phyloP scores from a whole-genome alignment of 2,113 vertebrate genomes.

The Promerops cafer region DNA sequence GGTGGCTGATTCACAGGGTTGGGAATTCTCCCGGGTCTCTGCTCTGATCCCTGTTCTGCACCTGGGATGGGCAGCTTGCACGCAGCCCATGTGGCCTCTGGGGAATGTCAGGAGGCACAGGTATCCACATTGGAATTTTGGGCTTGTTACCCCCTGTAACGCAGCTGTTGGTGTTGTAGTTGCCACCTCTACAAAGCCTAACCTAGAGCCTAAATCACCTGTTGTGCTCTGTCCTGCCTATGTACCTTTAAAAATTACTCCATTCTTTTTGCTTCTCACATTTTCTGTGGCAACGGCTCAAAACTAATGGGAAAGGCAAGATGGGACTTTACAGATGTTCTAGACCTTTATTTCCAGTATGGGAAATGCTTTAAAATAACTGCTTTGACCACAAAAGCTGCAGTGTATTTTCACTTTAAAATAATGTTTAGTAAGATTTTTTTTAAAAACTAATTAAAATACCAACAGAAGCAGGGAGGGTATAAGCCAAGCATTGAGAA shows the following conservation, averaged over 20 bases:
- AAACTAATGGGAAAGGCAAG: neutral
- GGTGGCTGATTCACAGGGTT: neutral
- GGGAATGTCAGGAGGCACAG: neutral
- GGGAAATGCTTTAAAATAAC: neutral
- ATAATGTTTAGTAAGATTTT: neutral
- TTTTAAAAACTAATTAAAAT: neutral
- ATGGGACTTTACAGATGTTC: neutral
- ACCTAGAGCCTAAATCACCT: neutral
- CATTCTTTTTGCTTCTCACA: neutral
- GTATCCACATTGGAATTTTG: accelerated
- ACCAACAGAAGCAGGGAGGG: neutral
- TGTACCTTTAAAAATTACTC: neutral
- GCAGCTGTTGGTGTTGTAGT: neutral
- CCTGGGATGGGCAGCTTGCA: accelerated
- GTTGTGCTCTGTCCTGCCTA: accelerated
- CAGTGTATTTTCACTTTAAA: neutral
- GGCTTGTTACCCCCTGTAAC: neutral
- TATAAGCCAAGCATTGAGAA: conserved; percentile 12
- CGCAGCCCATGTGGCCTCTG: accelerated
- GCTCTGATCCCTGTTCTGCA: neutral
- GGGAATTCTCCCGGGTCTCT: neutral
- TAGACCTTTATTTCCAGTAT: neutral
- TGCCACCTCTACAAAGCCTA: neutral
- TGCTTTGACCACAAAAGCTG: neutral
- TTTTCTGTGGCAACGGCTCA: neutral